These are phyloP conservation scores for Sclerurus mexicanus DNA, from an alignment of 2,113 vertebrate species.

Conservation along the genomic window DNA sequence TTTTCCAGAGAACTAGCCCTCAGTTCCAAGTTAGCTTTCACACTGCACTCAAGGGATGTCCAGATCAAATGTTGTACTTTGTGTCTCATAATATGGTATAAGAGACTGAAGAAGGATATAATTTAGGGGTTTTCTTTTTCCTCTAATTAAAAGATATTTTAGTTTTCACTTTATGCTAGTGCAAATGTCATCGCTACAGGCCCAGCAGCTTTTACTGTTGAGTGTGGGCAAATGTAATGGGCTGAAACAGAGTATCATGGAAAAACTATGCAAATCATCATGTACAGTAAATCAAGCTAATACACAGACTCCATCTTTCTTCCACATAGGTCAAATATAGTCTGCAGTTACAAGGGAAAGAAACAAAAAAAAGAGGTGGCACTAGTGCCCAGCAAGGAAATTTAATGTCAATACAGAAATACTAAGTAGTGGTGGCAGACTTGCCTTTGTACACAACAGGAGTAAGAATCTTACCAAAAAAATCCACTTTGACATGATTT, in stretches of 20 bases:
- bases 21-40: not conserved
- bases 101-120: not conserved
- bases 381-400: not conserved
- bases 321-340: not conserved
- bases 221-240: slow-evolving; percentile 57
- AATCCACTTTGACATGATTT: not conserved
- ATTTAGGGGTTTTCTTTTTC: not conserved
- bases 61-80: not conserved
- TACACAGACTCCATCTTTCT: slow-evolving; percentile 32
- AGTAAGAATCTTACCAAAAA: not conserved
- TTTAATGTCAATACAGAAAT: not conserved
- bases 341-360: not conserved
- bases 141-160: slow-evolving; percentile 17
- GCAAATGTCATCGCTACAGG: slow-evolving; percentile 1
- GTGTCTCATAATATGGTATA: not conserved
- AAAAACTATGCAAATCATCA: slow-evolving; percentile 68
- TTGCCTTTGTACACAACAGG: not conserved
- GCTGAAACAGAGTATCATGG: slow-evolving; percentile 65
- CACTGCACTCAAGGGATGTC: not conserved
- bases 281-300: slow-evolving; percentile 63
- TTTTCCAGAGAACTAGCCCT: not conserved
- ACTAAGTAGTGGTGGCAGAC: not conserved
- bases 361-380: not conserved
- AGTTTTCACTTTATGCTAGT: slow-evolving; percentile 23
- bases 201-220: slow-evolving; percentile 15